Base-by-base conservation (phyloP, 2,113 vertebrate genomes). In the Felis chaus region DNA sequence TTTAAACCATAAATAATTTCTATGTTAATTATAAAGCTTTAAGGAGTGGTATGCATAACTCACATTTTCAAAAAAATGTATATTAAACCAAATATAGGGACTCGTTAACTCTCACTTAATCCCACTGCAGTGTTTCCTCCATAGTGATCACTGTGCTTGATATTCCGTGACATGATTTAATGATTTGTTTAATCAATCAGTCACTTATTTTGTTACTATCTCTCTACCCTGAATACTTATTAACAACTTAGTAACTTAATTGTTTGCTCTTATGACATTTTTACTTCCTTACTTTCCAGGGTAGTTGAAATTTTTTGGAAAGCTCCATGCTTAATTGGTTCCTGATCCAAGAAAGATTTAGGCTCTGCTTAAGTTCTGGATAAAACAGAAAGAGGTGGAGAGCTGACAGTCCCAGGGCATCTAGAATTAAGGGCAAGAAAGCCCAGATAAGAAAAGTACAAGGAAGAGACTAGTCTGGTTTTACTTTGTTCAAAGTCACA, bases 191-290 rank as follows among this genome's bases (percentile, higher is more conserved):
- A 19, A 81, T 91, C 63, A 85, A 29, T 84, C 45, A n/a, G 18
- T 95, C 73, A 91, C 66, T 96, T 94, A 82, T 61, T 85, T 21
- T 50, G 4, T 85, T 94, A 85, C 27, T 63, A 27, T 79, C 41
- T 90, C 80, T 61, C 23, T 12, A 68, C 39, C 53, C 29, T 76
- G 84, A 88, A 69, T n/a, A 95, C 69, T 94, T 92, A 93, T 81
- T 89, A 93, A 95, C 92, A 87, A 57, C 80, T 89, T 61, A 96
- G 79, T 74, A 86, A 82, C 36, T 87, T 91, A 95, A 81, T 27
- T 63, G 31, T 87, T 92, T 71, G 74, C 95, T 87, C 57, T 53
- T 65, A 45, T 92, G 16, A 96, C n/a, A 90, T 48, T 92, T 94
- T 86, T 91, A 80, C 31, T 82, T 12, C 36, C 29, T 48, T 71